These are phyloP conservation scores for Genyomyrus donnyi DNA, from an alignment of 2,113 vertebrate species.

Conservation along the genomic window DNA sequence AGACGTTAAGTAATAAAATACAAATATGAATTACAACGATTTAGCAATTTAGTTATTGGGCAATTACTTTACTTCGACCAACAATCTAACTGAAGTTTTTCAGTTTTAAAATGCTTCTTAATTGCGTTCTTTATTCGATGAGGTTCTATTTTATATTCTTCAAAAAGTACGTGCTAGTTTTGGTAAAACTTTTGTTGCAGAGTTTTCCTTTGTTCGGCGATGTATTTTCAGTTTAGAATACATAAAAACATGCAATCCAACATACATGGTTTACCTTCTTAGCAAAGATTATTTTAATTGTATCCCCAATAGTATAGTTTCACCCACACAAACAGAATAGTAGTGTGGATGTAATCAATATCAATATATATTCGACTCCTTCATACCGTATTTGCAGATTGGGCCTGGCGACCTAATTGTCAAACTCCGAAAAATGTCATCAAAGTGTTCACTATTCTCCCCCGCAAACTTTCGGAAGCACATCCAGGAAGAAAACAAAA, in stretches of 20 bases:
- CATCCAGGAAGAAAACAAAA: conserved; percentile 51
- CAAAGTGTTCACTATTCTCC: background rate
- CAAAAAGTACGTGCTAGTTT: background rate
- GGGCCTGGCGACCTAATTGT: background rate
- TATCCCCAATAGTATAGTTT: background rate
- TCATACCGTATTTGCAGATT: background rate
- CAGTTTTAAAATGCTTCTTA: background rate
- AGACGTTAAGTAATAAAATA: background rate
- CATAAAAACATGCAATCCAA: background rate
- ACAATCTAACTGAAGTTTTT: background rate
- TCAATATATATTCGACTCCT: background rate
- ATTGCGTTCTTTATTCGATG: background rate
- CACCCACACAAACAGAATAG: background rate
- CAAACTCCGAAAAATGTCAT: conserved; percentile 6
- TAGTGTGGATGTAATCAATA: background rate
- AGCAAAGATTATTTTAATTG: background rate
- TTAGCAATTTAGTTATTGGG: background rate
- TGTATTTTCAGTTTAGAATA: background rate
- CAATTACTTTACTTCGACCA: background rate
- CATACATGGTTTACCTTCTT: background rate
- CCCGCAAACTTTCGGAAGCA: conserved; percentile 42
- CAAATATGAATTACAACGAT: background rate
- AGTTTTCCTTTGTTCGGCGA: background rate
- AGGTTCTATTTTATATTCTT: background rate
- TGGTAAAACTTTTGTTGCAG: background rate